Conservation (phyloP, 1,140 invertebrate species). For the Papilio xuthus region DNA sequence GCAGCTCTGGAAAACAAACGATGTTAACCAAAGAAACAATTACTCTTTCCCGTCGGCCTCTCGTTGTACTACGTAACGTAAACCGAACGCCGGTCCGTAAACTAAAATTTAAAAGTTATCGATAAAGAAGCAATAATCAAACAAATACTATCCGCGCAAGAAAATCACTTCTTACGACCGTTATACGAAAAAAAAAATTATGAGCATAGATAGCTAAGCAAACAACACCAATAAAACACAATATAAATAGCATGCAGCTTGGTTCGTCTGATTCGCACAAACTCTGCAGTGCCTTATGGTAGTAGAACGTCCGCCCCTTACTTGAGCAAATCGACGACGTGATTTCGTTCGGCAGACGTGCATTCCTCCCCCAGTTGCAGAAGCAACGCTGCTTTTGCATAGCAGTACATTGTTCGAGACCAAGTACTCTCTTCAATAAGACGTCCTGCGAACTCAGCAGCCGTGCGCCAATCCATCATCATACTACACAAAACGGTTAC, state of each 20-base stretch:
- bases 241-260: not conserved
- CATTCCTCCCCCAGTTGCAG: conserved; percentile 86
- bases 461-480: conserved; percentile 61
- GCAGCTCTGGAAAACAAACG: conserved; percentile 84
- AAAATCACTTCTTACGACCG: too few species aligned
- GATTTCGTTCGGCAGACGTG: conserved; percentile 78
- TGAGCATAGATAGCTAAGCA: not conserved
- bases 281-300: not conserved
- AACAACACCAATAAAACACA: not conserved
- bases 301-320: conserved; percentile 57
- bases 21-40: conserved; percentile 26
- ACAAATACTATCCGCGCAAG: not conserved
- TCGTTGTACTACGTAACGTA: not conserved
- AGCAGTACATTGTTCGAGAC: conserved; percentile 95
- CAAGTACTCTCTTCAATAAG: conserved; percentile 92
- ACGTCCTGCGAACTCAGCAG: conserved; percentile 82
- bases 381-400: conserved; percentile 92
- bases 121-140: not conserved
- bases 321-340: conserved; percentile 84
- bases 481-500: conserved; percentile 49
- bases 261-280: not conserved
- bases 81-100: not conserved
- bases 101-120: not conserved
- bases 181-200: not conserved
- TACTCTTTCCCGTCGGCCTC: not conserved